Conservation (phyloP, 2,888 invertebrate species). For the Drosophila mettleri region DNA sequence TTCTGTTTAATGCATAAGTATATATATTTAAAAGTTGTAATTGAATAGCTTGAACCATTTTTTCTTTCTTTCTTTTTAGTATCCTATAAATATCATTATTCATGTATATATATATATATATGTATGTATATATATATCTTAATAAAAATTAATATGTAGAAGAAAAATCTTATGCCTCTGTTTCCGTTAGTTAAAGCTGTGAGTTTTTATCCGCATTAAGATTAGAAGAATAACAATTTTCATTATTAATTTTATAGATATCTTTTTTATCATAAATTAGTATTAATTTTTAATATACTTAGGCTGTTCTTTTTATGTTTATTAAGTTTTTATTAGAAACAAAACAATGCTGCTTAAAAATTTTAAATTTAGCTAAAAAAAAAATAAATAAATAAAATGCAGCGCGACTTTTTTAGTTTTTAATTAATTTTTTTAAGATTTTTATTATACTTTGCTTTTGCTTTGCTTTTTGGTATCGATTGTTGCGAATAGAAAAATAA, state of each 20-base stretch:
- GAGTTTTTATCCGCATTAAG: conserved; percentile 82
- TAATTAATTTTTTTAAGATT: conserved; percentile 22
- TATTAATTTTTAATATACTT: conserved; percentile 58
- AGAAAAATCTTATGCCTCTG: conserved; percentile 81
- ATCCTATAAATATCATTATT: conserved; percentile 70
- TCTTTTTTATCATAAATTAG: conserved; percentile 39
- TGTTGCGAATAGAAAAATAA: conserved; percentile 79
- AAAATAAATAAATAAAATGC: conserved; percentile 55
- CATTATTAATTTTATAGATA: conserved; percentile 40
- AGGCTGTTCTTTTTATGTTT: conserved; percentile 42
- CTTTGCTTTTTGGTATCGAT: conserved; percentile 54
- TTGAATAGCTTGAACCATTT: conserved; percentile 79
- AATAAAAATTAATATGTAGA: conserved; percentile 79
- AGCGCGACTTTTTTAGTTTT: conserved; percentile 56
- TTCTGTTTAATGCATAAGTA: conserved; percentile 72
- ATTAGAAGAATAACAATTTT: conserved; percentile 78
- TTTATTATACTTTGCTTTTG: conserved; percentile 36
- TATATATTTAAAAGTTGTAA: conserved; percentile 67
- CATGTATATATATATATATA: conserved; percentile 62
- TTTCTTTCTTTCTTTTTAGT: conserved; percentile 45
- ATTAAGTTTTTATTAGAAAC: conserved; percentile 31
- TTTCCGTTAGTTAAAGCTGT: conserved; percentile 82
- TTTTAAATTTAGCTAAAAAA: conserved; percentile 62
- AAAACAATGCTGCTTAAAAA: conserved; percentile 52
- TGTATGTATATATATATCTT: conserved; percentile 42